Percentiles rank a stretch among this genome's conserved stretches.
Conservation (phyloP, 2,797 vertebrate genomes). For the Phataginus tricuspis region DNA sequence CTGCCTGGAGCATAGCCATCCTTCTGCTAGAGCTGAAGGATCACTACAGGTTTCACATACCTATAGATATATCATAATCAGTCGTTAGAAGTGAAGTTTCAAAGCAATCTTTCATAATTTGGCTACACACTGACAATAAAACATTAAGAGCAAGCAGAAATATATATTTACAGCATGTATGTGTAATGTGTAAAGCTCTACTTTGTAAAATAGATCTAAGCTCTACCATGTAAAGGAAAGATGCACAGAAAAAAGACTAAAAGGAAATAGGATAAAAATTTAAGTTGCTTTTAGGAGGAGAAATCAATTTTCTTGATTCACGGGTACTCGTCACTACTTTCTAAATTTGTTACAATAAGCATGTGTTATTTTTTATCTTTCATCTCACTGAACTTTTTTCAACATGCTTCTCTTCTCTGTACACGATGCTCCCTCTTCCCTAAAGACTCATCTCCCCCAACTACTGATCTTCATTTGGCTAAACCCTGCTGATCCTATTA, state of each 20-base stretch:
- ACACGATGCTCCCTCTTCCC: not conserved
- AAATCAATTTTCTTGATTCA: slow-evolving; percentile 21
- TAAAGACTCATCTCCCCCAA: not conserved
- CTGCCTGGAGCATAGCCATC: not conserved
- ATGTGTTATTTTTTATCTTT: slow-evolving; percentile 29
- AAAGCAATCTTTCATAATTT: slow-evolving; percentile 5
- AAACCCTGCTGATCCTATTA: not conserved
- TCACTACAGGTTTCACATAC: not conserved
- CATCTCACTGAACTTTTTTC: not conserved
- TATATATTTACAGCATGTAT: not conserved
- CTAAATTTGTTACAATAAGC: slow-evolving; percentile 16
- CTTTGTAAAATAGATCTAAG: not conserved
- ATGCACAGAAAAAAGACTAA: not conserved
- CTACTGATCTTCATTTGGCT: not conserved
- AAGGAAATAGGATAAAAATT: not conserved
- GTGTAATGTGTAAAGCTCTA: too few species aligned
- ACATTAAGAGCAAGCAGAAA: not conserved
- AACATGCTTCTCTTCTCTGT: not conserved
- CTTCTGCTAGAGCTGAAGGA: not conserved
- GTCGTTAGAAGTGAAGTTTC: not conserved
- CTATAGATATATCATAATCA: not conserved
- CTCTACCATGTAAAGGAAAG: slow-evolving; percentile 2
- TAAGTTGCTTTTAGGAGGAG: slow-evolving; percentile 12
- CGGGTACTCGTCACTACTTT: slow-evolving; percentile 40
- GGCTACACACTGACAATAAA: not conserved